Evolutionary conservation across 2,797 vertebrate genomes (phyloP), one percentile per base, ranked within the genome.

Genomic region (Crocodylus rhombifer): DNA sequence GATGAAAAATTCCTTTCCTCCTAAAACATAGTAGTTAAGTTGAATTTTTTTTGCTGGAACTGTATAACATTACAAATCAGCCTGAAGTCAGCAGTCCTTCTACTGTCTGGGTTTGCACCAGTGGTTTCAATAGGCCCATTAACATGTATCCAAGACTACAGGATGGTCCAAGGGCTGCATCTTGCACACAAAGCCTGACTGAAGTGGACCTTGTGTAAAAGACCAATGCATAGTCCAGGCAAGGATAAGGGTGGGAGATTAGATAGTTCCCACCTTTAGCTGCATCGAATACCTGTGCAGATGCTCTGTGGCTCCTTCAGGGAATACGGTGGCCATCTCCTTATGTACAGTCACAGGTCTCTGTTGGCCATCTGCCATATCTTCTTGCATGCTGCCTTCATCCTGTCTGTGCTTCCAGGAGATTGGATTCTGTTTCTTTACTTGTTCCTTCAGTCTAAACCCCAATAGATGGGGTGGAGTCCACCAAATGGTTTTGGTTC

Each of bases 111-210:
- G 26, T 23, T 64, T 64, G 42, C 42, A 51, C 26, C 63, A 25
- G 26, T n/a, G 26, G 63, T 64, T 64, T 64, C 73, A 69, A n/a
- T 28, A 82, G 75, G 73, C 5, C 63, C 26, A 73, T 1, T 36
- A 5, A 12, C 26, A 20, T 15, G 4, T 16, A 69, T 64, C 23
- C 14, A 79, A 33, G 77, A 77, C 7, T 0, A 1, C 36, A 77
- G 33, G 0, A 3, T 1, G 3, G 23, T 14, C 42, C 36, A 33
- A 3, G 23, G 71, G 60, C 21, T 57, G 16, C 2, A 6, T 4
- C 4, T 2, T 83, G 80, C 9, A 2, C 5, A 51, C 23, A 14
- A 11, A 14, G 0, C 12, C 8, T 64, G 81, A 25, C 69, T 21
- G n/a, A 64, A n/a, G 63, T 63, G 63, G 63, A 26, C 63, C 63